phyloP scores from a whole-genome alignment of 2,888 invertebrate genomes.

The Trissolcus brochymenae region DNA sequence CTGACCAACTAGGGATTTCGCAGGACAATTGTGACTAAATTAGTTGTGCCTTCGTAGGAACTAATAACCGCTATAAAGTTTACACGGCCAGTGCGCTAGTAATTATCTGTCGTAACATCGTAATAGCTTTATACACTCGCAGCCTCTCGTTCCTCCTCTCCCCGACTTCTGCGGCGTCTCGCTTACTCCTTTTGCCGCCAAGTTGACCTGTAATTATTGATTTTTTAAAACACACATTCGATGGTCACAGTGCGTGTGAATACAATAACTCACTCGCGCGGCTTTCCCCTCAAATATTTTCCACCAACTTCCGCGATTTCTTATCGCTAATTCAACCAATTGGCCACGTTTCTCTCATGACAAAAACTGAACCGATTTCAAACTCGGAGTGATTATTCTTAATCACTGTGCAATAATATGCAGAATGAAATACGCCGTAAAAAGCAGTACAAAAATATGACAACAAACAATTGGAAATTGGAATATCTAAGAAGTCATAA shows the following conservation, averaged over 20 bases:
- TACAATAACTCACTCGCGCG: constrained; percentile 8
- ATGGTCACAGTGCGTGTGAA: constrained; percentile 19
- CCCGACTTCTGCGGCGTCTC: constrained; percentile 26
- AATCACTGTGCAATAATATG: too few species aligned
- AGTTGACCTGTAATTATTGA: constrained; percentile 1
- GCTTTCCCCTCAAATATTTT: constrained; percentile 2
- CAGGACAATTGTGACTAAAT: constrained; percentile 60
- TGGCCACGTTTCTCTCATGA: too few species aligned
- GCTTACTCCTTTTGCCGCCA: constrained; percentile 22
- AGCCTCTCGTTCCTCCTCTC: constrained; percentile 34
- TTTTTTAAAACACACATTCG: too few species aligned
- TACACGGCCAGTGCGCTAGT: constrained; percentile 59
- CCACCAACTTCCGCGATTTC: too few species aligned
- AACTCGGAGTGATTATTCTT: too few species aligned
- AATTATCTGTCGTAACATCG: constrained; percentile 62
- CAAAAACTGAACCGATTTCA: too few species aligned
- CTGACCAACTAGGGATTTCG: constrained; percentile 59
- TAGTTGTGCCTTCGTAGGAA: constrained; percentile 58
- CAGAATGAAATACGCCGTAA: too few species aligned
- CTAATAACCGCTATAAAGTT: constrained; percentile 61
- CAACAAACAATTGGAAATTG: too few species aligned
- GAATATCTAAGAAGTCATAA: too few species aligned
- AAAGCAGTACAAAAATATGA: too few species aligned
- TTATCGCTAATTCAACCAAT: too few species aligned
- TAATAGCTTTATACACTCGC: constrained; percentile 60